Base-by-base conservation (phyloP, 2,113 vertebrate species). In the Seriola aureovittata region DNA sequence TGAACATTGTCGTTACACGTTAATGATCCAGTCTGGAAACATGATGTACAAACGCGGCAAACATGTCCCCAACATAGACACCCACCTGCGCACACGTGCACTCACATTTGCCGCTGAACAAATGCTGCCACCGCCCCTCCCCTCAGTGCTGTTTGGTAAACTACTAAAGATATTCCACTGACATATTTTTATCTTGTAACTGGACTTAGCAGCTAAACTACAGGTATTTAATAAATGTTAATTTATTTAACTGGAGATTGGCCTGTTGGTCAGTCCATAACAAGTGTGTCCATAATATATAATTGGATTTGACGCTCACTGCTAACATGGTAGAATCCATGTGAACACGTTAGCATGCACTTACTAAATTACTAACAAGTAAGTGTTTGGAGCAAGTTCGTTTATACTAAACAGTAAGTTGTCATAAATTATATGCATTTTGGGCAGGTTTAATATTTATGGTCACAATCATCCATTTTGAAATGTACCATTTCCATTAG, bases 1-100 rank as follows among this genome's bases (percentile, higher is more conserved):
- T 86, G 92, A 95, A 95, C 93, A 95, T 94, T 94, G 90, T 94
- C 40, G 88, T 93, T 91, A 88, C 91, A 90, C n/a, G 78, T 90
- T 93, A 93, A 94, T 88, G 93, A 94, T 93, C 87, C 84, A 11
- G 71, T 17, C 67, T 71, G 83, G 83, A 89, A 93, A 90, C 82
- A 79, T 59, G 64, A 82, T 69, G 81, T 72, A 89, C 69, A 77
- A 90, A 86, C 60, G 25, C 25, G 4, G 42, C 67, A 77, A 55
- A 87, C 67, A 78, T 62, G 63, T 32, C 38, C 60, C 44, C 46
- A 48, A 52, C 76, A 76, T 36, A 75, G 80, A 66, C 69, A 48
- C 72, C 50, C 63, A 44, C 48, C 7, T 11, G 58, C 50, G 77
- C 83, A 76, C 36, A 23, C 3, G 50, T 14, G 25, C 54, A 25